Base-by-base conservation (phyloP, 1,140 invertebrate species). In the Brachionus calyciflorus region DNA sequence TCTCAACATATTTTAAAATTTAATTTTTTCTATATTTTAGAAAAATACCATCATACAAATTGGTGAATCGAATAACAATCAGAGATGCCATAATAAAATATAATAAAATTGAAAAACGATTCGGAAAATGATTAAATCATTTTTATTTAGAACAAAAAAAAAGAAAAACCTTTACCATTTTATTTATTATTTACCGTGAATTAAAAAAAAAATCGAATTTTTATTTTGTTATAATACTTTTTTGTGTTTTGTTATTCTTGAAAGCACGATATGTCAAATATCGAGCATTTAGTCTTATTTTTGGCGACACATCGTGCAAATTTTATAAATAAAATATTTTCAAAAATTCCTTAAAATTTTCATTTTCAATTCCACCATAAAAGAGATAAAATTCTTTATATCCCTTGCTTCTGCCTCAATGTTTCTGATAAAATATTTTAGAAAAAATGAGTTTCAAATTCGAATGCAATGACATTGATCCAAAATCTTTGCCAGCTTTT, bases 51-150 rank as follows among this genome's bases (percentile, higher is more conserved):
- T 46, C 37, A 7, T 33, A 70, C 19, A 51, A 40, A 51, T 17
- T 73, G 14, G 69, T 73, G 5, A 49, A 73, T 17, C 69, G 19
- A 21, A 2, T 40, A 21, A 73, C 28, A 46, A 49, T 73, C 12
- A 19, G 37, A 21, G 46, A 49, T 14, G 30, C 51, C 5, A 51
- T 73, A 6, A 40, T 73, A 26, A 3, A 28, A 41, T 73, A 73
- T 24, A 73, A 73, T 17, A 73, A 55, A 73, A 73, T 73, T 33
- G 69, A 73, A 55, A 73, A 73, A 55, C 10, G 69, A 73, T 73
- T 73, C 46, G 69, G 69, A 65, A 65, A 65, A 65, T 65, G 30
- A 26, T 24, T 28, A 46, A 44, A 24, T 44, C 44, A 9, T 26
- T 28, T 55, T 26, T 24, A n/a, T 44, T 65, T 65, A 19, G 33